Conservation (phyloP, 2,113 vertebrate species). For the Ailurus styani region DNA sequence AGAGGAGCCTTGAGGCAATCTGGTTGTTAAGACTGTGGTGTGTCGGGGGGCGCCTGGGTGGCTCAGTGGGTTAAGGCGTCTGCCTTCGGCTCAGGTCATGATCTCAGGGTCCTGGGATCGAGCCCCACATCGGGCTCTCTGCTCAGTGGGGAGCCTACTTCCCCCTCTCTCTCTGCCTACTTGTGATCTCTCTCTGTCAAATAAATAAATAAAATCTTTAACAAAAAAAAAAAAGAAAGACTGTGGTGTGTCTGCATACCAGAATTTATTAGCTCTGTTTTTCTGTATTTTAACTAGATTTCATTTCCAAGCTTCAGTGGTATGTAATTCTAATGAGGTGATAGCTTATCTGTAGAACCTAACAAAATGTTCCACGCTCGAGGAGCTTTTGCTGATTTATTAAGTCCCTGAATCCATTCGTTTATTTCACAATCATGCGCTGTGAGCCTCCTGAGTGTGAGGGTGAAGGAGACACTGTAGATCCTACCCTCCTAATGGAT, state of each 20-base stretch:
- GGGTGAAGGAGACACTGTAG: not conserved
- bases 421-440: not conserved
- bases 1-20: not conserved
- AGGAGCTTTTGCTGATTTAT: slow-evolving; percentile 7
- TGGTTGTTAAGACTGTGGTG: not conserved
- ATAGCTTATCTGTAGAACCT: not conserved
- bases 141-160: too few species aligned
- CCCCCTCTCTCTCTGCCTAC: too few species aligned
- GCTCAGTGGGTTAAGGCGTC: too few species aligned
- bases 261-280: accelerated
- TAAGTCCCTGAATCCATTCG: not conserved
- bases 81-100: too few species aligned
- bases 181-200: too few species aligned
- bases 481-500: not conserved
- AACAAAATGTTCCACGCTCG: not conserved
- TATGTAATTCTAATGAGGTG: not conserved
- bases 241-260: accelerated
- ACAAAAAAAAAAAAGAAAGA: too few species aligned
- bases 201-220: too few species aligned
- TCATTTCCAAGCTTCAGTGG: not conserved
- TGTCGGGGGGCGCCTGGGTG: too few species aligned
- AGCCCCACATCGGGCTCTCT: too few species aligned
- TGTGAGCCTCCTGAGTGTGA: not conserved
- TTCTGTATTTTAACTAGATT: not conserved
- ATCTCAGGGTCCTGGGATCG: too few species aligned